Conservation (phyloP, 1,140 invertebrate genomes). For the Cecropterus lyciades region DNA sequence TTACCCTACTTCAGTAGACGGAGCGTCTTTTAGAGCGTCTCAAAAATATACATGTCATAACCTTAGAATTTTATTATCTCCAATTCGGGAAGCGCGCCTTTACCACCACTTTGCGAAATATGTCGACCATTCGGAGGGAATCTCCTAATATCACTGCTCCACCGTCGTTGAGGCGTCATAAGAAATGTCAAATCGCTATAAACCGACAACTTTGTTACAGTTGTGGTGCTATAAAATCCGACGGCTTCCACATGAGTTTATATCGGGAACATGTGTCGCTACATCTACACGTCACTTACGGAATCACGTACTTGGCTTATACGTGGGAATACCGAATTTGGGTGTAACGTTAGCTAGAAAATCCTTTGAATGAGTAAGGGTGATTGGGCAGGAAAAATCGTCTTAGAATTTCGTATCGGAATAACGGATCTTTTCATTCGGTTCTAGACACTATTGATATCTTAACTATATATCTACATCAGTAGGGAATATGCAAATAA, state of each 20-base stretch:
- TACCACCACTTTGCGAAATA: constrained; percentile 30
- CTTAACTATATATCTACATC: not conserved
- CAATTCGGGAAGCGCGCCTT: constrained; percentile 28
- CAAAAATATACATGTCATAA: constrained; percentile 21
- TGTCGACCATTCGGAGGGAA: constrained; percentile 15
- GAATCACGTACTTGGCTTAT: constrained; percentile 30
- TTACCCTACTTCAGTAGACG: not conserved
- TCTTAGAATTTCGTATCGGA: constrained; percentile 4
- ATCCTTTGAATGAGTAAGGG: constrained; percentile 13
- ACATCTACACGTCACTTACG: constrained; percentile 11
- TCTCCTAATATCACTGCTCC: constrained; percentile 32
- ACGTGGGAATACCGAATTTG: constrained; percentile 30
- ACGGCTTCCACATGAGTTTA: constrained; percentile 45
- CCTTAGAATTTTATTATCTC: constrained; percentile 23
- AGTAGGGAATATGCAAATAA: not conserved
- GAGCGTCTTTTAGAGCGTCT: not conserved
- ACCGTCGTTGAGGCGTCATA: constrained; percentile 26
- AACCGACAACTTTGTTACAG: constrained; percentile 43
- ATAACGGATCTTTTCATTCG: not conserved
- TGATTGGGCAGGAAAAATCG: constrained; percentile 17
- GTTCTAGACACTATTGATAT: constrained; percentile 4
- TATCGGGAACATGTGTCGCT: constrained; percentile 41
- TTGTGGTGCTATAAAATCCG: constrained; percentile 42
- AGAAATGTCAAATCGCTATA: constrained; percentile 43
- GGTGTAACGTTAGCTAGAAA: constrained; percentile 14